Conservation (phyloP, 2,113 vertebrate genomes). For the Eulacestoma nigropectus region DNA sequence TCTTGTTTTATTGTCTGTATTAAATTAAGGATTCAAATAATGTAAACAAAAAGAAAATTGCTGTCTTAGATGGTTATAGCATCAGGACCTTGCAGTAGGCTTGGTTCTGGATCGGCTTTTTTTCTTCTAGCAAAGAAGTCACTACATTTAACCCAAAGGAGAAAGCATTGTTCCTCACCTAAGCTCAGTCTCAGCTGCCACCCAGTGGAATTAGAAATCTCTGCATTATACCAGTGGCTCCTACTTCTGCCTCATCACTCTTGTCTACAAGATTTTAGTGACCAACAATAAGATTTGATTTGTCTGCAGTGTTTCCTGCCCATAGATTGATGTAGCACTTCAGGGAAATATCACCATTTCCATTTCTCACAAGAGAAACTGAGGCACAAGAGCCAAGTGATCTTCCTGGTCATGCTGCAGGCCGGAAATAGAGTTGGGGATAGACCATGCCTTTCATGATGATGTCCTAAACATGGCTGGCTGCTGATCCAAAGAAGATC, state of each 20-base stretch:
- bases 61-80: background rate
- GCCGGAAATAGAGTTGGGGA: background rate
- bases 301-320: background rate
- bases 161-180: background rate
- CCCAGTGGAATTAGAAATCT: conserved; percentile 42
- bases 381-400: background rate
- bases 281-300: background rate
- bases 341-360: background rate
- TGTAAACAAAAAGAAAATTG: background rate
- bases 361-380: background rate
- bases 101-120: background rate
- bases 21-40: background rate
- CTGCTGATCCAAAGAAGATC: background rate
- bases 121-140: background rate
- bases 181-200: conserved; percentile 50
- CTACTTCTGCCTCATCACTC: background rate
- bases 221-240: background rate
- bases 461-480: background rate
- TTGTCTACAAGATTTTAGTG: background rate
- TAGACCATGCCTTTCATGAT: background rate
- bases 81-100: background rate
- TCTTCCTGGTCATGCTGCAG: background rate
- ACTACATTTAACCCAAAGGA: background rate
- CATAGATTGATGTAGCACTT: background rate
- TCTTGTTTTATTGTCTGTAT: background rate